Evolutionary conservation across 2,888 invertebrate genomes (phyloP), one percentile per base, ranked within the genome.

Genomic region (Horisme vitalbata): DNA sequence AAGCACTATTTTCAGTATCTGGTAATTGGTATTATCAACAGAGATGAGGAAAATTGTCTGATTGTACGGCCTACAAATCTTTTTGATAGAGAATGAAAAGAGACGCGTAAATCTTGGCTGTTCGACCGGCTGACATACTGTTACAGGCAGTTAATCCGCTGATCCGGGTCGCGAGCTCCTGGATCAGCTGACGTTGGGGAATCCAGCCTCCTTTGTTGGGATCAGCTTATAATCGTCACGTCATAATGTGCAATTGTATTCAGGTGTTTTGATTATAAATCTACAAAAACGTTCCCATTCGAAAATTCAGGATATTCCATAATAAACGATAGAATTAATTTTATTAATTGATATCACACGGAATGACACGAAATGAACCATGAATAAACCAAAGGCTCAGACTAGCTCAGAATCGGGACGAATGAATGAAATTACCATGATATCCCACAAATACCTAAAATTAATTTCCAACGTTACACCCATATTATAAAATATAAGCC

Each of bases 71-170:
- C 8, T 21, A 20, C 34, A 75, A 59, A 72, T 68, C 39, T 31
- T 41, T 39, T 39, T 46, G 39, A 39, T 41, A 63, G 65, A 69
- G 73, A 76, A 74, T 72, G 75, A 75, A 77, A 82, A 76, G 71
- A 74, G 69, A 70, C 69, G 73, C 79, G 77, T 83, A 83, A 83
- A 83, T 84, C 84, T 83, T 81, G 68, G 69, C 65, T 72, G 75
- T 72, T 69, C 73, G 76, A 71, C 72, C 71, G 75, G 75, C 71
- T 82, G 81, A 83, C 82, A 81, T 68, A 74, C 71, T 79, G 84
- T 83, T 83, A 81, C 83, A 82, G 80, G 78, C 83, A 81, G 83
- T 83, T 83, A 84, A 84, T 83, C 84, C 79, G 68, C 66, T 81
- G 84, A 84, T 77, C 74, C 73, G 82, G 82, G 83, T 82, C 74